These are phyloP conservation scores for Pangasius sanitwongsei DNA, from an alignment of 2,797 vertebrate species.

Conservation along the genomic window DNA sequence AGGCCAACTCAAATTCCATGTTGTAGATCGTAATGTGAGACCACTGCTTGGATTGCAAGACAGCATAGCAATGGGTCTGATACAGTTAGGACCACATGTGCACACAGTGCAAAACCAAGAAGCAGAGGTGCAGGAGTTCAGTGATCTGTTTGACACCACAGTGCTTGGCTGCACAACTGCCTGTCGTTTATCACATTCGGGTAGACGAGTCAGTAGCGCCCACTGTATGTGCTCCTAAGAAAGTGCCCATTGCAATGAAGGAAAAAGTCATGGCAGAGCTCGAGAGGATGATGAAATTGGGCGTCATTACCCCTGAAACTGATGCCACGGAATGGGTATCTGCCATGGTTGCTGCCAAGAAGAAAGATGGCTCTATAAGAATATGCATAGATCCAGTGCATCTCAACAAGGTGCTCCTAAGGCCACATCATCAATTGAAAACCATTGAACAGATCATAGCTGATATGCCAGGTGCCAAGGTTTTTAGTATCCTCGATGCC, in stretches of 20 bases:
- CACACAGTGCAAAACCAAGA: no score
- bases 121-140: no score
- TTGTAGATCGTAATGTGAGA: no score
- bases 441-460: background rate
- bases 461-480: background rate
- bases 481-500: background rate
- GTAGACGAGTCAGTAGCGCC: no score
- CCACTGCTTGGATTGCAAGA: no score
- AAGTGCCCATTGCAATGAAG: background rate
- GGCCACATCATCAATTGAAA: background rate
- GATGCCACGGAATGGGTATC: background rate
- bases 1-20: no score
- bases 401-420: background rate
- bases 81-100: no score
- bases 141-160: no score
- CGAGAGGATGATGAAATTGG: background rate
- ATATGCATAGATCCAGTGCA: background rate
- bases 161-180: no score
- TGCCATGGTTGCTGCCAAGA: background rate
- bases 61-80: no score
- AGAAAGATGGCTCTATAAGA: background rate
- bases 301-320: background rate
- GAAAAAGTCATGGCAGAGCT: background rate
- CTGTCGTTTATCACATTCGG: no score
- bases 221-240: no score